phyloP scores from a whole-genome alignment of 2,888 invertebrate species.

The Trissolcus brochymenae region DNA sequence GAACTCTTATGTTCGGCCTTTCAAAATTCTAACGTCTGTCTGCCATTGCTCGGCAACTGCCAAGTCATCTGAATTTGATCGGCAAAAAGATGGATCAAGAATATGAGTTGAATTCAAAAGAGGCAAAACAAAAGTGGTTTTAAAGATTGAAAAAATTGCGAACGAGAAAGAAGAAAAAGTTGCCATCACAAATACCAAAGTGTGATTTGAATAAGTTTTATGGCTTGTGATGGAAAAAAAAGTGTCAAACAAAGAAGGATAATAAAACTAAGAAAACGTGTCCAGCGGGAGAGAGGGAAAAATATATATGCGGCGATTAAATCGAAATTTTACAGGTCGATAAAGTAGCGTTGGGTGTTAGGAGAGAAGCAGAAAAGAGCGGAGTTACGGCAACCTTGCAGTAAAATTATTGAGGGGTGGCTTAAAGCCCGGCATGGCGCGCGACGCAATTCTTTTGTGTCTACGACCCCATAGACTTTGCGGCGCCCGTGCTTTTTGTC shows the following conservation, averaged over 20 bases:
- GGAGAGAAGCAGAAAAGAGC: slow-evolving; percentile 17
- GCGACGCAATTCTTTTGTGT: slow-evolving; percentile 75
- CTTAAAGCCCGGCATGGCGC: slow-evolving; percentile 68
- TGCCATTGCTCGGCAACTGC: too few relatives aligned
- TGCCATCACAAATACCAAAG: too few relatives aligned
- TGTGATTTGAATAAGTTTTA: too few relatives aligned
- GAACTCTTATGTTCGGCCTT: slow-evolving; percentile 14
- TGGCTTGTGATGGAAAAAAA: too few relatives aligned
- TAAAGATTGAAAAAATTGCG: too few relatives aligned
- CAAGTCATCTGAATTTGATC: too few relatives aligned
- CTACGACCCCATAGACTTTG: slow-evolving; percentile 64
- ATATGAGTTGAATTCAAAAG: too few relatives aligned
- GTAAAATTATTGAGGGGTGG: slow-evolving; percentile 71
- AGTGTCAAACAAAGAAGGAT: too few relatives aligned
- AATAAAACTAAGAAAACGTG: too few relatives aligned
- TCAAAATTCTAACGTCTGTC: background rate
- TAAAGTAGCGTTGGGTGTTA: slow-evolving; percentile 19
- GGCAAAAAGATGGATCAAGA: background rate
- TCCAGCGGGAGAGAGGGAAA: background rate
- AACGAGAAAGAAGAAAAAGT: too few relatives aligned
- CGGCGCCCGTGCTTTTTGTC: slow-evolving; percentile 64
- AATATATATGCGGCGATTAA: slow-evolving; percentile 19
- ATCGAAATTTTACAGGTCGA: slow-evolving; percentile 52
- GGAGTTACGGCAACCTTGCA: slow-evolving; percentile 69
- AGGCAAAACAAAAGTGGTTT: too few relatives aligned